Percentiles rank a stretch among this genome's conserved stretches.
These are phyloP conservation scores for Agonopterix arenella DNA, from an alignment of 2,888 invertebrate species.

Conservation along the genomic window DNA sequence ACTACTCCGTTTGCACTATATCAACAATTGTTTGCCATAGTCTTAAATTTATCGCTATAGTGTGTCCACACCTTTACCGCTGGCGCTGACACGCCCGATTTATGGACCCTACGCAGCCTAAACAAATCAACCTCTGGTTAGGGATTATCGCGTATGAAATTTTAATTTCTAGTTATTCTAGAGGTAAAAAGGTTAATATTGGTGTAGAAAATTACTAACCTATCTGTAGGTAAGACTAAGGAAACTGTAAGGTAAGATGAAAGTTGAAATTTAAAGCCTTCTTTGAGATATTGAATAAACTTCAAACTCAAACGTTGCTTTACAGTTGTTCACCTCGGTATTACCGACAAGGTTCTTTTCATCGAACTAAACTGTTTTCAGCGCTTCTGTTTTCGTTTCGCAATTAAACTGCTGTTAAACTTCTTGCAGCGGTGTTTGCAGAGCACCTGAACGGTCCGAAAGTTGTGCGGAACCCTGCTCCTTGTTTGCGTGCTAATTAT, in stretches of 20 bases:
- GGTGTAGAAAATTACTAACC: too few relatives aligned
- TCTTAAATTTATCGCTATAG: conserved; percentile 36
- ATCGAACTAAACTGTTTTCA: conserved; percentile 64
- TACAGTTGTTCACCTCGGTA: conserved; percentile 25
- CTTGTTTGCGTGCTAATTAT: conserved; percentile 76
- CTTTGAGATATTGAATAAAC: conserved; percentile 29
- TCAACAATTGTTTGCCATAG: not conserved
- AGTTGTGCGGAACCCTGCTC: conserved; percentile 56
- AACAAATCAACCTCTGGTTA: conserved; percentile 23
- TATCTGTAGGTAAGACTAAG: too few relatives aligned
- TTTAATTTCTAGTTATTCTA: conserved; percentile 8
- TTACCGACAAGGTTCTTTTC: conserved; percentile 61
- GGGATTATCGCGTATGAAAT: conserved; percentile 15
- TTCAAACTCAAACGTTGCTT: conserved; percentile 27
- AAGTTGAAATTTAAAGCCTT: conserved; percentile 22
- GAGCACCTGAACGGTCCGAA: conserved; percentile 64
- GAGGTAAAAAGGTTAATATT: not conserved
- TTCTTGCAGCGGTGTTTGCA: conserved; percentile 72
- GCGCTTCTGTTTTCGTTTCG: conserved; percentile 70
- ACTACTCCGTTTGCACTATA: too few relatives aligned
- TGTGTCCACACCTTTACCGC: conserved; percentile 60
- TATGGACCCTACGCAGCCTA: conserved; percentile 37
- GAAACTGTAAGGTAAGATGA: too few relatives aligned
- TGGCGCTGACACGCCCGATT: conserved; percentile 51
- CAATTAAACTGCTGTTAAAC: conserved; percentile 76